Evolutionary conservation across 2,113 vertebrate species (phyloP), one percentile per base, ranked within the genome.

Genomic region (Peromyscus californicus): DNA sequence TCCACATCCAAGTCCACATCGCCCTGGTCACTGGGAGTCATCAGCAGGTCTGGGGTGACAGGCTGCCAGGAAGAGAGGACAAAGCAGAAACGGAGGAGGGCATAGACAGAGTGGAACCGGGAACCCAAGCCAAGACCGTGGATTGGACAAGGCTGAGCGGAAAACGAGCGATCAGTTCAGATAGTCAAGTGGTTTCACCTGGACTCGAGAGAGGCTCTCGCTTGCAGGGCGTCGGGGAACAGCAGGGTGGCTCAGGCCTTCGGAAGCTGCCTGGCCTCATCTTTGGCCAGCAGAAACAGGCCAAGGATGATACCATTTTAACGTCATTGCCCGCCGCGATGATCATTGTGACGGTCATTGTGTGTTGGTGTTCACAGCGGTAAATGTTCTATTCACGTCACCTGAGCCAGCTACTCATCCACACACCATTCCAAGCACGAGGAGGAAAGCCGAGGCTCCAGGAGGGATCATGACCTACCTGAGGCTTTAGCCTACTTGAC

Each of bases 1-100:
- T 99, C 98, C 0, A 98, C 91, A 5, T 98, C 98, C 97, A 99
- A 88, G 57, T 99, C 99, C 10, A 98, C 98, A 91, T 98, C 98
- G 0, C 98, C 98, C 95, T 98, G 99, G 97, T 99, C 99, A 87
- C 98, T 99, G 94, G 99, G 99, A 70, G 98, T 99, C 96, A 99
- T 99, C 98, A 99, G 97, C 67, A 99, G 98, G 72, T 99, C 99
- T 89, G 99, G 99, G 0, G 98, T 98, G 92, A 98, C 70, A 0
- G 98, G 98, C 99, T 99, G 90, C 74, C 26, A 0, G 1, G 54
- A 79, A 85, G 61, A 95, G 42, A 95, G 86, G 95, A 3, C 19
- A 3, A 78, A 85, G 48, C 13, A 39, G 26, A 26, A 21, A 85
- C 26, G 45, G 69, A 59, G 45, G 54, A 78, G 33, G 45, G 17